Conservation (phyloP, 2,888 invertebrate genomes). For the Brachyptera risi region DNA sequence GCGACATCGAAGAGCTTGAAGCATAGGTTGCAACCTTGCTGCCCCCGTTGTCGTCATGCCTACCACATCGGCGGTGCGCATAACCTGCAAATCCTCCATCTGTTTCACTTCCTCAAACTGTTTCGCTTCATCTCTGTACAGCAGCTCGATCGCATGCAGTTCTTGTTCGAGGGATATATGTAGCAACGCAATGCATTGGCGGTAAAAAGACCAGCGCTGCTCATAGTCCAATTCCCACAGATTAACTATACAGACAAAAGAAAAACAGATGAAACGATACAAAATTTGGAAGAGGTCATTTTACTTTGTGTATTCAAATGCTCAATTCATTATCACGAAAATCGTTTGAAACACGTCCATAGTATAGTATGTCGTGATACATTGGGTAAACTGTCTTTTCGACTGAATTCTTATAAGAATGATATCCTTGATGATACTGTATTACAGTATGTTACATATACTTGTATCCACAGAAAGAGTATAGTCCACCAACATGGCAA, state of each 20-base stretch:
- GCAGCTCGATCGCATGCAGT: background rate
- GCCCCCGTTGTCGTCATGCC: conserved; percentile 78
- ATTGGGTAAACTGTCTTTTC: too few species aligned
- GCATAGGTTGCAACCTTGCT: conserved; percentile 59
- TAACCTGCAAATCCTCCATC: conserved; percentile 54
- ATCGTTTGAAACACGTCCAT: too few species aligned
- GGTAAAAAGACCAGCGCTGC: conserved; percentile 30
- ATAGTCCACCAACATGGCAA: too few species aligned
- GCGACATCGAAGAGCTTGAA: conserved; percentile 57
- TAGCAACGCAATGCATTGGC: conserved; percentile 27
- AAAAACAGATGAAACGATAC: too few species aligned
- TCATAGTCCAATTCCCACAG: conserved; percentile 20
- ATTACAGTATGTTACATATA: too few species aligned
- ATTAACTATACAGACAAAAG: background rate
- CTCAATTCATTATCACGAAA: too few species aligned
- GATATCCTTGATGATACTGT: too few species aligned
- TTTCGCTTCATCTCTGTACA: conserved; percentile 34
- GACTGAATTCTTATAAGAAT: too few species aligned
- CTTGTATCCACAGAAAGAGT: too few species aligned
- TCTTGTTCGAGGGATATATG: background rate
- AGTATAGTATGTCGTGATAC: too few species aligned
- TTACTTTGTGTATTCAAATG: too few species aligned
- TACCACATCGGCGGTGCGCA: conserved; percentile 54
- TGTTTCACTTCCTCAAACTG: conserved; percentile 52
- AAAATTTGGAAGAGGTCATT: too few species aligned